These are phyloP conservation scores for Amiota mariae DNA, from an alignment of 2,888 invertebrate species.

Conservation along the genomic window DNA sequence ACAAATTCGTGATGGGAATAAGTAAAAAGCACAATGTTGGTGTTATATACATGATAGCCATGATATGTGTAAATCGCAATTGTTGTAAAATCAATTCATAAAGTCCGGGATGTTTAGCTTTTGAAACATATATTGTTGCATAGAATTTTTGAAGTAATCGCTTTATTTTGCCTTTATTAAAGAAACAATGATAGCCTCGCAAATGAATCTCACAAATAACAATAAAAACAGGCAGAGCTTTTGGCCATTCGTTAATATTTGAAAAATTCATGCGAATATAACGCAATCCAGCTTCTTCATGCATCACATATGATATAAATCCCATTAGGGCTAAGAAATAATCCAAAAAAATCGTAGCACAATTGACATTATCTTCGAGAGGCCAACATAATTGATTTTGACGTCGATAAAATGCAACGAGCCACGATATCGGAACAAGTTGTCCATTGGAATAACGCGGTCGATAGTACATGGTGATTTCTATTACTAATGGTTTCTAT, in stretches of 20 bases:
- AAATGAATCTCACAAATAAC: constrained; percentile 58
- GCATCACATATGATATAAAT: constrained; percentile 46
- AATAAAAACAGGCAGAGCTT: constrained; percentile 60
- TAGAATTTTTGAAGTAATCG: constrained; percentile 56
- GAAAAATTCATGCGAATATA: constrained; percentile 48
- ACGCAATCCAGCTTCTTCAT: constrained; percentile 58
- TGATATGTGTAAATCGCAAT: constrained; percentile 43
- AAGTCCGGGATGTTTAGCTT: constrained; percentile 41
- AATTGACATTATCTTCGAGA: constrained; percentile 47
- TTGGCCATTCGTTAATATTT: constrained; percentile 55
- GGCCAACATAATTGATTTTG: constrained; percentile 63
- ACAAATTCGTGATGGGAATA: constrained; percentile 43
- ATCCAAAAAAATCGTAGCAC: constrained; percentile 41
- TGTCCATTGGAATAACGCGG: constrained; percentile 57
- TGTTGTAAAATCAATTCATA: constrained; percentile 47
- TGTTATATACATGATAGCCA: constrained; percentile 43
- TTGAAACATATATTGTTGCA: constrained; percentile 56
- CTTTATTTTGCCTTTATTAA: constrained; percentile 45
- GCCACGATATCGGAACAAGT: constrained; percentile 54
- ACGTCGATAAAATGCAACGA: constrained; percentile 50
- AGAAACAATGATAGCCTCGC: constrained; percentile 49
- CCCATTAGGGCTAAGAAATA: constrained; percentile 43
- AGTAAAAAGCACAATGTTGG: no score
- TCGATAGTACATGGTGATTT: constrained; percentile 56
- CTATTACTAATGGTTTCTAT: background rate